Evolutionary conservation across 2,797 vertebrate genomes (phyloP).

Genomic region (Ciconia nigra): DNA sequence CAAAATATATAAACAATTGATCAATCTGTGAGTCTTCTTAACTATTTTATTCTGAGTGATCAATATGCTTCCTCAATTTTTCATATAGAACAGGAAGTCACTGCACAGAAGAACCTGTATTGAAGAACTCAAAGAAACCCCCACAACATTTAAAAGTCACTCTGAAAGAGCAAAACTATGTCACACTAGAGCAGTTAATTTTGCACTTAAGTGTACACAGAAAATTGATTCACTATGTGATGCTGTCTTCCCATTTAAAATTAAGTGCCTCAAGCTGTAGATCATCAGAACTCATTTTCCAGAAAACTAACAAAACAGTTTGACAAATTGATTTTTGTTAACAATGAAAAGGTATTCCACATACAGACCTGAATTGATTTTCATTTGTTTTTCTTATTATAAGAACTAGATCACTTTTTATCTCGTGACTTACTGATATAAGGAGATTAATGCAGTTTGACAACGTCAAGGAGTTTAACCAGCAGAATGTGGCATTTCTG

Average conservation of each 20-base stretch:
- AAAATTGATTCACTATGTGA: background rate
- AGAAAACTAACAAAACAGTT: background rate
- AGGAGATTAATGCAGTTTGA: background rate
- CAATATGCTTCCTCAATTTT: background rate
- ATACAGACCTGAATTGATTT: background rate
- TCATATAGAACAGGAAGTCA: background rate
- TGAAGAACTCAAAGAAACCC: background rate
- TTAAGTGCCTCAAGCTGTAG: background rate
- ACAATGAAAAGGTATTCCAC: background rate
- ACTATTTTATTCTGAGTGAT: background rate
- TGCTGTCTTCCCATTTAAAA: background rate
- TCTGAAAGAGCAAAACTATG: background rate
- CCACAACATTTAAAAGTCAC: background rate
- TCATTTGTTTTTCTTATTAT: background rate
- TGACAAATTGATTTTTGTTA: background rate
- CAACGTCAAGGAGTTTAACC: background rate
- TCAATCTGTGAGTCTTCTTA: background rate
- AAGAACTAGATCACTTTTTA: background rate
- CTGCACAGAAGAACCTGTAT: background rate
- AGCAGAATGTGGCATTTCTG: background rate
- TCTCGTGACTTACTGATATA: background rate
- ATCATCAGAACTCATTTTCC: background rate
- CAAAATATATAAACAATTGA: background rate
- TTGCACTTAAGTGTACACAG: background rate
- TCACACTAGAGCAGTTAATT: background rate